These are phyloP conservation scores for Pterocles orientalis DNA, from an alignment of 2,113 vertebrate genomes.

Conservation along the genomic window DNA sequence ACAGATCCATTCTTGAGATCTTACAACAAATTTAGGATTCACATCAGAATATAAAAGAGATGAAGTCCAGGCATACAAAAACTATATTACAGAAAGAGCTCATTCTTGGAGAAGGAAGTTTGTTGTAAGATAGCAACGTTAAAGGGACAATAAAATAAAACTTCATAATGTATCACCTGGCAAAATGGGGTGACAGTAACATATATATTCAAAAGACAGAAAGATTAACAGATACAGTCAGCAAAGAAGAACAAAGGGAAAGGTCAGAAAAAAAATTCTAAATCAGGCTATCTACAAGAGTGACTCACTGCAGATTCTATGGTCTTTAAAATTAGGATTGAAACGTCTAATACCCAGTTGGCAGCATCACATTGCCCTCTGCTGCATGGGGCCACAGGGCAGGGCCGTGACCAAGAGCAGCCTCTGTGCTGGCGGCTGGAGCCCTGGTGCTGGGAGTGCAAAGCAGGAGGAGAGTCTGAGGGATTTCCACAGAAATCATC, in stretches of 20 bases:
- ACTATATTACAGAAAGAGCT: neutral
- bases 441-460: accelerated
- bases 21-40: neutral
- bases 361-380: neutral
- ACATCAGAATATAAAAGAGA: neutral
- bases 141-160: conserved; percentile 19
- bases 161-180: conserved; percentile 1
- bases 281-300: neutral
- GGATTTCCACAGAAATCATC: neutral
- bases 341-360: neutral
- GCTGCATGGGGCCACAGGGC: neutral
- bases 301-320: neutral
- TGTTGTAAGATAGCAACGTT: neutral
- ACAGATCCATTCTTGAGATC: neutral
- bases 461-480: neutral
- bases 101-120: neutral
- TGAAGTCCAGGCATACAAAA: neutral
- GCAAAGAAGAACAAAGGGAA: neutral
- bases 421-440: neutral
- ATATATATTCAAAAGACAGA: conserved; percentile 12
- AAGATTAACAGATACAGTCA: conserved; percentile 2
- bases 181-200: conserved; percentile 15
- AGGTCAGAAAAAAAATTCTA: neutral
- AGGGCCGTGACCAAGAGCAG: neutral
- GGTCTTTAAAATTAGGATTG: neutral